phyloP scores from a whole-genome alignment of 2,888 invertebrate species.

The Mongoloraphidia duomilia region DNA sequence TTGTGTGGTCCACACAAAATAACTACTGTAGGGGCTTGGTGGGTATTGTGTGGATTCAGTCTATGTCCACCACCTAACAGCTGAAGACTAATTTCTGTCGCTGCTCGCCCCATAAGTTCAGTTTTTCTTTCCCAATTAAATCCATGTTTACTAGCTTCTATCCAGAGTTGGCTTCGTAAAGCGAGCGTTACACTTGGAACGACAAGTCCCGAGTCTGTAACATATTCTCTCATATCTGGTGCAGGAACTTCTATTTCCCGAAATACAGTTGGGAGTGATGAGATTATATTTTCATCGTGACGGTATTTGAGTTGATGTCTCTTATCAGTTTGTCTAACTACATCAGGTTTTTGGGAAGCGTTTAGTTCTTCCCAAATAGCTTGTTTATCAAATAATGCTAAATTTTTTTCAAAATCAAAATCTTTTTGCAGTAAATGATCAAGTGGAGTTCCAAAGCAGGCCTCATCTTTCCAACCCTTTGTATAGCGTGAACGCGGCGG shows the following conservation, averaged over 20 bases:
- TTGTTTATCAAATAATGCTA: slow-evolving; percentile 80
- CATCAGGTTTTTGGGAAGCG: slow-evolving; percentile 43
- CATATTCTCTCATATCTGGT: slow-evolving; percentile 46
- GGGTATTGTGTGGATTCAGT: slow-evolving; percentile 71
- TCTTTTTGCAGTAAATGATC: slow-evolving; percentile 55
- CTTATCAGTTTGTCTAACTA: slow-evolving; percentile 37
- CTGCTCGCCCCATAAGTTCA: slow-evolving; percentile 70
- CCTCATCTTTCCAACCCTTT: slow-evolving; percentile 48
- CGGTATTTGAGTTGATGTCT: slow-evolving; percentile 34
- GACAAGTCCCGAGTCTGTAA: slow-evolving; percentile 66
- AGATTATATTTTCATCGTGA: slow-evolving; percentile 59
- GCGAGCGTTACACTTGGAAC: slow-evolving; percentile 60
- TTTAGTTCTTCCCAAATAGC: slow-evolving; percentile 65
- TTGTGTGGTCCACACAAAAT: slow-evolving; percentile 56
- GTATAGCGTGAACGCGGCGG: slow-evolving; percentile 30
- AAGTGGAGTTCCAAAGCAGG: slow-evolving; percentile 61
- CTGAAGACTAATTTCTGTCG: slow-evolving; percentile 70
- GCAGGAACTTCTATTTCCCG: slow-evolving; percentile 59
- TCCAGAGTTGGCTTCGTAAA: slow-evolving; percentile 52
- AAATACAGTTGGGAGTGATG: slow-evolving; percentile 41
- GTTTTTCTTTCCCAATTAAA: slow-evolving; percentile 49
- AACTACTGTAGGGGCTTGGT: slow-evolving; percentile 73
- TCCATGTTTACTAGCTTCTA: slow-evolving; percentile 51
- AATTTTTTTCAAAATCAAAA: slow-evolving; percentile 90
- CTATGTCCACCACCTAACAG: slow-evolving; percentile 73